Evolutionary conservation across 2,113 vertebrate species (phyloP).

Genomic region (Chamaea fasciata): DNA sequence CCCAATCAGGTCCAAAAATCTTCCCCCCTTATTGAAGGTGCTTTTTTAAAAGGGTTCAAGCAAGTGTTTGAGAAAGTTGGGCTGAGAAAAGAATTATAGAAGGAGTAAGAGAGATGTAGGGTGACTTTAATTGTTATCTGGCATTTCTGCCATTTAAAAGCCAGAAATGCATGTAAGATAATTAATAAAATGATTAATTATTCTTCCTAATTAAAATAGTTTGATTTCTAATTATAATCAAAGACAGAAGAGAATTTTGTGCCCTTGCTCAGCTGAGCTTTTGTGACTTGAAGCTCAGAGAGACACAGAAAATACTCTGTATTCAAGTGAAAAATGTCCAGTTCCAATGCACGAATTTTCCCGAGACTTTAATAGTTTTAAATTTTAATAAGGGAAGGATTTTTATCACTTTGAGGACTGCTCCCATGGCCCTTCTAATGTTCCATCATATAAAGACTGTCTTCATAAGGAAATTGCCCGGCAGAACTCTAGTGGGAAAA

Average conservation of each 20-base stretch:
- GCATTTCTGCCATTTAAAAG: not conserved
- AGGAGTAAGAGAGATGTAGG: not conserved
- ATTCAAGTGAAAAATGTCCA: not conserved
- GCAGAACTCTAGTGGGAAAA: not conserved
- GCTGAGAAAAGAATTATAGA: not conserved
- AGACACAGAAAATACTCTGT: not conserved
- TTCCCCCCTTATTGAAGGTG: not conserved
- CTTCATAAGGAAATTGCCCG: not conserved
- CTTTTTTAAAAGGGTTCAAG: not conserved
- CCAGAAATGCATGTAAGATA: not conserved
- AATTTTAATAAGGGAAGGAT: slow-evolving; percentile 8
- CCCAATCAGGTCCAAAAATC: not conserved
- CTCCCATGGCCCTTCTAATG: not conserved
- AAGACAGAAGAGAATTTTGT: not conserved
- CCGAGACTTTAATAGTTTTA: not conserved
- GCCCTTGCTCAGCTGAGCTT: not conserved
- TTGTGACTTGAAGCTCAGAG: not conserved
- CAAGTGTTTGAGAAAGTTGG: not conserved
- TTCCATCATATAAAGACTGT: not conserved
- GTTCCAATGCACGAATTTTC: not conserved
- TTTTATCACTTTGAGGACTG: not conserved
- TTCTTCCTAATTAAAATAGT: not conserved
- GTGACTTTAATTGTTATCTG: not conserved
- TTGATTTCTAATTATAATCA: not conserved
- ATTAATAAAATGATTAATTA: not conserved